Conservation (phyloP, 2,113 vertebrate species). For the Antechinus flavipes region DNA sequence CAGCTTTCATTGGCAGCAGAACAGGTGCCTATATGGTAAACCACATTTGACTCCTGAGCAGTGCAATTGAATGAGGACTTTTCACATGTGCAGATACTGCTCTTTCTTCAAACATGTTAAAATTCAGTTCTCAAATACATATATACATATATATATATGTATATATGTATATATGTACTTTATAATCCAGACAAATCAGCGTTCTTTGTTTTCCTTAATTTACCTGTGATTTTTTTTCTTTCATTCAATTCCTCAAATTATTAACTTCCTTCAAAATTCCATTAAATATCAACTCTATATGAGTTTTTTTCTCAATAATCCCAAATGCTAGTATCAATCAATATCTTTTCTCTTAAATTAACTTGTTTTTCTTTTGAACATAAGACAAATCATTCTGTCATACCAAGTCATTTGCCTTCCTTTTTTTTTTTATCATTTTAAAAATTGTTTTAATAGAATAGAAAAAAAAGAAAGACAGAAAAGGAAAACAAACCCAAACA, state of each 20-base stretch:
- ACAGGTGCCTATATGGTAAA: conserved; percentile 60
- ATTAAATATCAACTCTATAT: neutral
- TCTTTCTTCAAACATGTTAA: neutral
- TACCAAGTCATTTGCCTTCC: neutral
- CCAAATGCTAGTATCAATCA: neutral
- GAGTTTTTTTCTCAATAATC: neutral
- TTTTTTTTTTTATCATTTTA: neutral
- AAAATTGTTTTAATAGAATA: no score
- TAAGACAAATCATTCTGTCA: neutral
- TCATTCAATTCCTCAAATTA: neutral
- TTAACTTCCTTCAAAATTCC: neutral
- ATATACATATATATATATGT: neutral
- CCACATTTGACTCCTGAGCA: conserved; percentile 31
- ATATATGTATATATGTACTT: neutral
- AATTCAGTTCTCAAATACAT: neutral
- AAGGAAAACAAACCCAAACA: no score
- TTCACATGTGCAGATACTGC: neutral
- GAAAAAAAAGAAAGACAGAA: no score
- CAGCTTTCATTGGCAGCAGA: conserved; percentile 65
- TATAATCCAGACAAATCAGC: neutral
- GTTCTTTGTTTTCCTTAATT: neutral
- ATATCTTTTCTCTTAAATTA: neutral
- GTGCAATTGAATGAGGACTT: neutral
- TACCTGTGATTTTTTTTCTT: neutral
- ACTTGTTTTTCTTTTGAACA: neutral